phyloP scores from a whole-genome alignment of 2,113 vertebrate species.

The Acanthisitta chloris region DNA sequence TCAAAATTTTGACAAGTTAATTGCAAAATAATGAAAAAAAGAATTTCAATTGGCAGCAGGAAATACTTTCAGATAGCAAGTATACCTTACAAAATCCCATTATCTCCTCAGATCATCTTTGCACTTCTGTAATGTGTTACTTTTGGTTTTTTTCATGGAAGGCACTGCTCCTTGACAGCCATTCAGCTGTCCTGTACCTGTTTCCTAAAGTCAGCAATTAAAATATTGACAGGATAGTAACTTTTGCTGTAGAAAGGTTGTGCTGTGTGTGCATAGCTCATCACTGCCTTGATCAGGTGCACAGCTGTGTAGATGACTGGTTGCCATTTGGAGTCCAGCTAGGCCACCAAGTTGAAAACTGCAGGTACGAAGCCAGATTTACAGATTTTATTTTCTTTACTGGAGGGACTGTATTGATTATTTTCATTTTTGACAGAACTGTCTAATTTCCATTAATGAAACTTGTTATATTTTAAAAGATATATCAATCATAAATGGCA shows the following conservation, averaged over 20 bases:
- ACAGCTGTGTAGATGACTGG: background rate
- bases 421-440: background rate
- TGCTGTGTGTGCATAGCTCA: background rate
- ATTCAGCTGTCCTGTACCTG: background rate
- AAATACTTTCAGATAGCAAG: background rate
- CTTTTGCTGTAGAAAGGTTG: background rate
- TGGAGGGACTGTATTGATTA: background rate
- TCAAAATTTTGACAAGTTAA: background rate
- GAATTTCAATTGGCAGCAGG: background rate
- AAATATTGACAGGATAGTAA: background rate
- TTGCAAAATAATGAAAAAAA: background rate
- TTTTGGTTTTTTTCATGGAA: background rate
- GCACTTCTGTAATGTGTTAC: background rate
- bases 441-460: background rate
- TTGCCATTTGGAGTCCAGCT: background rate
- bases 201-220: background rate
- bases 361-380: background rate
- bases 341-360: background rate
- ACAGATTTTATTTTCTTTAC: background rate
- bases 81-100: background rate
- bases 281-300: background rate
- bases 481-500: background rate
- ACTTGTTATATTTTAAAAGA: background rate
- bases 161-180: background rate
- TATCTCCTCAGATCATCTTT: background rate